These are phyloP conservation scores for Phenganax subtilis DNA, from an alignment of 92 coral and sea anemone species.

Conservation along the genomic window DNA sequence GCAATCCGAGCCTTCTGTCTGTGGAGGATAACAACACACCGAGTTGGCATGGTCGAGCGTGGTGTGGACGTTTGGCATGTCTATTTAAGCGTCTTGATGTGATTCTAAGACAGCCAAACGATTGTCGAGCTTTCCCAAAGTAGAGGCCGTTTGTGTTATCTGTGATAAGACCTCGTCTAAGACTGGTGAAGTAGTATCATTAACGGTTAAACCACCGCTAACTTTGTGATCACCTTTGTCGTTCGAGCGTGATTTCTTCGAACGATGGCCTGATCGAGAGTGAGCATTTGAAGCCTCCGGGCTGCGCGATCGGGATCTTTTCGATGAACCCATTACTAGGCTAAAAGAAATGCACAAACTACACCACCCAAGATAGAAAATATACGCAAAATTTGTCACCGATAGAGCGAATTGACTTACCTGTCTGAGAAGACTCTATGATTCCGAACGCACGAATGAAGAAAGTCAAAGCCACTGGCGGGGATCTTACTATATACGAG, in stretches of 20 bases:
- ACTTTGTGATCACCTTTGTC: neutral
- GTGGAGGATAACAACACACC: neutral
- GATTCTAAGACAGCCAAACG: neutral
- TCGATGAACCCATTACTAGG: neutral
- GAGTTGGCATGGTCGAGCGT: neutral
- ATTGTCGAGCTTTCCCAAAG: neutral
- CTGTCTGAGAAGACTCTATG: too few species aligned
- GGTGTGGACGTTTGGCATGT: neutral
- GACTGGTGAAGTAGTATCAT: neutral
- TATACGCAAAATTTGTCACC: too few species aligned
- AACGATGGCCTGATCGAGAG: neutral
- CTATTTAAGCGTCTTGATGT: neutral
- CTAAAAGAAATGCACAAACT: too few species aligned
- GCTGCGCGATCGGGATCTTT: neutral
- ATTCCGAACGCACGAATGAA: too few species aligned
- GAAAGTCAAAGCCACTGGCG: neutral
- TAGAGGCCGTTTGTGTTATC: neutral
- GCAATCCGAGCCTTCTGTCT: neutral
- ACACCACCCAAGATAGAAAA: too few species aligned
- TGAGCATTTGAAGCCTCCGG: neutral
- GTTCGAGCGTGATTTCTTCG: conserved; percentile 1
- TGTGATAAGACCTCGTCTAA: neutral
- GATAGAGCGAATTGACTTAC: too few species aligned
- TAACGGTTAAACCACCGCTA: too few species aligned
- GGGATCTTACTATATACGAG: neutral